These are phyloP conservation scores for Gonocerus acuteangulatus DNA, from an alignment of 2,888 invertebrate species.

Conservation along the genomic window DNA sequence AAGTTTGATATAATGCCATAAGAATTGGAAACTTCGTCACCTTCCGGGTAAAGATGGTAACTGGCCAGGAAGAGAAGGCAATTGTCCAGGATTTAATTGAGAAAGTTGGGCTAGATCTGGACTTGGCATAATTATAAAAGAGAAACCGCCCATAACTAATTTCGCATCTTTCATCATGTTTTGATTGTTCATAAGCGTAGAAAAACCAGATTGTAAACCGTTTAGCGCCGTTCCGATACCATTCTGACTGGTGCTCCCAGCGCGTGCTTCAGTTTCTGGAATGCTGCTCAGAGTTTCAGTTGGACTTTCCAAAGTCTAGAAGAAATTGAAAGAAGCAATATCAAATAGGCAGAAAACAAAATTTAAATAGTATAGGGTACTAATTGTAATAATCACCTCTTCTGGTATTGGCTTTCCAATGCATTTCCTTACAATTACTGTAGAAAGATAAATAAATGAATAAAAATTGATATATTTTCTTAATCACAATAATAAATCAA, in stretches of 20 bases:
- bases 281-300: not conserved
- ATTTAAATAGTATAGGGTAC: not conserved
- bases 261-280: not conserved
- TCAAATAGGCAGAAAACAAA: not conserved
- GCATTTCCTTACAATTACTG: not conserved
- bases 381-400: not conserved
- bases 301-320: not conserved
- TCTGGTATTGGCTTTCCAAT: not conserved
- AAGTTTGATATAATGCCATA: too few relatives aligned
- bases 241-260: not conserved
- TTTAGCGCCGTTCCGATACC: not conserved
- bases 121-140: constrained; percentile 29
- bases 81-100: constrained; percentile 9
- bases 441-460: too few relatives aligned
- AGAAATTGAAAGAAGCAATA: too few relatives aligned
- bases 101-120: constrained; percentile 25
- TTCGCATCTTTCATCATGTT: constrained; percentile 32
- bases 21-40: not conserved
- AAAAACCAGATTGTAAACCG: constrained; percentile 22
- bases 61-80: not conserved
- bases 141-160: constrained; percentile 32
- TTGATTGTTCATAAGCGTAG: constrained; percentile 21
- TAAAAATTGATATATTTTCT: too few relatives aligned
- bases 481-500: too few relatives aligned
- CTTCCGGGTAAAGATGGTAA: constrained; percentile 7